Percentiles rank a stretch among this genome's conserved stretches.
Conservation (phyloP, 2,888 invertebrate genomes). For the Cactoblastis cactorum region DNA sequence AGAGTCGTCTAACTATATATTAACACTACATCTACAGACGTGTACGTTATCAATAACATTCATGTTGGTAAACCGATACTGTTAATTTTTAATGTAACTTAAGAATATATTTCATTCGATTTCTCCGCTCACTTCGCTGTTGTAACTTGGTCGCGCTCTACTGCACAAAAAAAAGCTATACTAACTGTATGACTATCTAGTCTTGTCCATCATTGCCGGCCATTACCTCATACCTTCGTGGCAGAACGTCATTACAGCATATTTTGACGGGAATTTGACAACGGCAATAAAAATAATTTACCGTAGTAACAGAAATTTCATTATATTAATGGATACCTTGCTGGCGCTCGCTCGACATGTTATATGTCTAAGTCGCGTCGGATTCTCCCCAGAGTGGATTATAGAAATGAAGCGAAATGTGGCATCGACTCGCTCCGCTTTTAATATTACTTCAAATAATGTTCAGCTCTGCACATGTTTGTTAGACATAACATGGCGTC, state of each 20-base stretch:
- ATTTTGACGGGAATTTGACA: conserved; percentile 12
- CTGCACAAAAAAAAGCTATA: background rate
- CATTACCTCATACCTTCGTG: conserved; percentile 13
- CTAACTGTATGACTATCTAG: conserved; percentile 27
- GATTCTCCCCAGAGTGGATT: conserved; percentile 1
- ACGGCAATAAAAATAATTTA: conserved; percentile 9
- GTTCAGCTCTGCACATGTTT: conserved; percentile 1
- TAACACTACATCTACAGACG: no score
- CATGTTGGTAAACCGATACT: no score
- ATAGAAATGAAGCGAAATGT: conserved; percentile 11
- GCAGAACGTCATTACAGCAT: conserved; percentile 26
- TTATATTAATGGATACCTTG: conserved; percentile 14
- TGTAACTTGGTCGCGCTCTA: background rate
- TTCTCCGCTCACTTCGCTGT: background rate
- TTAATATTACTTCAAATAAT: conserved; percentile 13
- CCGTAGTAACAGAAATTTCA: conserved; percentile 13
- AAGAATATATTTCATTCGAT: background rate
- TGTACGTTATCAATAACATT: no score
- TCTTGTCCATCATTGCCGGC: conserved; percentile 37
- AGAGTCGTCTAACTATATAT: no score
- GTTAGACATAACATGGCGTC: background rate
- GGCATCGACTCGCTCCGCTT: conserved; percentile 4
- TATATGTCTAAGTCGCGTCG: conserved; percentile 9
- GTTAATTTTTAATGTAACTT: no score
- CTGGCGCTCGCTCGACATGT: background rate